phyloP scores from a whole-genome alignment of 2,113 vertebrate species.

The Smithornis capensis region DNA sequence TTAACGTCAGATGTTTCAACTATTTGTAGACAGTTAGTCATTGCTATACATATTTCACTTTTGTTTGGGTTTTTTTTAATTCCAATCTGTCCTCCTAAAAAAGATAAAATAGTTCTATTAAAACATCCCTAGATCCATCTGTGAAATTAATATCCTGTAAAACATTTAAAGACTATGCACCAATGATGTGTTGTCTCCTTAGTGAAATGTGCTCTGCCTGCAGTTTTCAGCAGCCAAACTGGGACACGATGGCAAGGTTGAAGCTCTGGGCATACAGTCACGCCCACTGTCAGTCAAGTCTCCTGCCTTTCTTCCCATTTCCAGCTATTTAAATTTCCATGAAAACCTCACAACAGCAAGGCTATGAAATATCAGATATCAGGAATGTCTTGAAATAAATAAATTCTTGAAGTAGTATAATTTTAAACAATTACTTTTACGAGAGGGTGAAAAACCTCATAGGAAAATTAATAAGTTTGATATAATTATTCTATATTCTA shows the following conservation, averaged over 20 bases:
- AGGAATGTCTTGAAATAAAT: not conserved
- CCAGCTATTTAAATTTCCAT: not conserved
- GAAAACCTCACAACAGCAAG: not conserved
- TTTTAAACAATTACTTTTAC: not conserved
- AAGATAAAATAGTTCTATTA: not conserved
- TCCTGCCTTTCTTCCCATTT: not conserved
- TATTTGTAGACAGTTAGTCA: constrained; percentile 23
- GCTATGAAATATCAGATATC: not conserved
- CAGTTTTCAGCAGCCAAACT: not conserved
- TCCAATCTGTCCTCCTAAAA: not conserved
- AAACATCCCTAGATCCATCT: not conserved
- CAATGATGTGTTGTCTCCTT: not conserved
- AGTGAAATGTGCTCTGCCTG: not conserved
- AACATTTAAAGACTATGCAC: not conserved
- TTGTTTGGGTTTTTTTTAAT: not conserved
- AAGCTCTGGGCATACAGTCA: fast-evolving
- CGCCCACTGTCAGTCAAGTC: not conserved
- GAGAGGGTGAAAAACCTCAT: not conserved
- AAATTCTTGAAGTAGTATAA: not conserved
- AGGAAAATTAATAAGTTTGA: not conserved
- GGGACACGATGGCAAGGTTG: not conserved
- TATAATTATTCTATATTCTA: not conserved
- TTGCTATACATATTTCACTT: not conserved
- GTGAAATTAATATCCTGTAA: not conserved
- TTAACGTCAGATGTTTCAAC: constrained; percentile 8